Percentiles rank a stretch among this genome's conserved stretches.
Evolutionary conservation across 2,888 invertebrate species (phyloP).

Genomic region (Andrena fulva): DNA sequence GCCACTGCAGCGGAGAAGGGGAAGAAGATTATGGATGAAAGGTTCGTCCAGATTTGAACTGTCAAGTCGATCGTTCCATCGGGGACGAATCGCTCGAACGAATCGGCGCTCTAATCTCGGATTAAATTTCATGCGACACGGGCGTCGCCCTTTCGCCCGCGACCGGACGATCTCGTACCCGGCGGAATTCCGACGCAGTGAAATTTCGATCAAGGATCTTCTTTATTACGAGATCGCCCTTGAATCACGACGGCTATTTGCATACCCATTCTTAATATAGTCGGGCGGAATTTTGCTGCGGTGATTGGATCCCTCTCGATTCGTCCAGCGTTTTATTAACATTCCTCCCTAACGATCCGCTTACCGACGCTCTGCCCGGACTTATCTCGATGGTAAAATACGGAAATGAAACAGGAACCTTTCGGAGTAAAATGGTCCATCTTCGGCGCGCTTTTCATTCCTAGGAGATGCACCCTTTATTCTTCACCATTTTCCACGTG

Average conservation of each 20-base stretch:
- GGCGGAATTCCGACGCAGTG: neutral
- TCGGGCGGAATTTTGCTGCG: neutral
- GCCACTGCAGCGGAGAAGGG: neutral
- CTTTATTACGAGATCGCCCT: conserved; percentile 3
- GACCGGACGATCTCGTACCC: too few species aligned
- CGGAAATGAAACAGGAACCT: neutral
- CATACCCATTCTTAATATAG: conserved; percentile 15
- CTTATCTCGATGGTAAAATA: neutral
- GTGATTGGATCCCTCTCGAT: neutral
- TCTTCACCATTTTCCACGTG: too few species aligned
- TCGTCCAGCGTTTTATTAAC: conserved; percentile 2
- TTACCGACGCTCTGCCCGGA: neutral
- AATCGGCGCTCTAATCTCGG: neutral
- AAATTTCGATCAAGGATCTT: conserved; percentile 10
- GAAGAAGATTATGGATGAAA: neutral
- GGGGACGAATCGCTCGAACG: too few species aligned
- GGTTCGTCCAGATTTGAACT: neutral
- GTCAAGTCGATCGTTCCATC: neutral
- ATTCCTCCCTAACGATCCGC: conserved; percentile 9
- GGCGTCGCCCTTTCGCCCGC: neutral
- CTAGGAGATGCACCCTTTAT: too few species aligned
- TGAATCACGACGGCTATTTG: conserved; percentile 6
- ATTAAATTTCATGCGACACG: neutral
- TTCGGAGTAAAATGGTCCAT: neutral
- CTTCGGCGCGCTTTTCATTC: neutral